Evolutionary conservation across 2,888 invertebrate genomes (phyloP).

Genomic region (Thumatha senex): DNA sequence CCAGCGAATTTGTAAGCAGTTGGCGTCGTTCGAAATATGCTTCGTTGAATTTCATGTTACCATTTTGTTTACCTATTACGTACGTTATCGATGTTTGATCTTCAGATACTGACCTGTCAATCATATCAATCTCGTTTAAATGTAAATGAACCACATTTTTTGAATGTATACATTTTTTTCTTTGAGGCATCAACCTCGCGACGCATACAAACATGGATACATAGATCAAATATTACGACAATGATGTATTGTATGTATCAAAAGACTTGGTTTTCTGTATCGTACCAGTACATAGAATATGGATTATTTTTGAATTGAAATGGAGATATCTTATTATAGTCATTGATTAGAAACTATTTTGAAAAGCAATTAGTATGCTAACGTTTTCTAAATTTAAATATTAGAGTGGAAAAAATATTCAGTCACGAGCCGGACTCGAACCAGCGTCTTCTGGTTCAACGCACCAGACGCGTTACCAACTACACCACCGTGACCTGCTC

Average conservation of each 20-base stretch:
- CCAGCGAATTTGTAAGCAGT: background rate
- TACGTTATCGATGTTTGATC: constrained; percentile 14
- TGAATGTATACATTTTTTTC: constrained; percentile 30
- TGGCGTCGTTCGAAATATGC: background rate
- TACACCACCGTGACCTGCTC: no score
- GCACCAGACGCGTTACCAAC: no score
- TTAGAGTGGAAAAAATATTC: no score
- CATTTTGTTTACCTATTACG: constrained; percentile 6
- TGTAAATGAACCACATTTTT: constrained; percentile 18
- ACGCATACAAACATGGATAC: constrained; percentile 15
- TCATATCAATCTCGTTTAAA: constrained; percentile 24
- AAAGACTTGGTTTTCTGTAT: no score
- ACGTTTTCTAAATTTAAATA: no score
- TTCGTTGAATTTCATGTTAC: constrained; percentile 1
- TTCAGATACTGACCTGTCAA: constrained; percentile 22
- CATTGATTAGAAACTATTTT: no score
- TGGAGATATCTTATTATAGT: no score
- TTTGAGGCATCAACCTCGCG: constrained; percentile 25
- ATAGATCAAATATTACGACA: constrained; percentile 17
- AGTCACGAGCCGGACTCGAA: no score
- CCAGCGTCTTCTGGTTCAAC: no score
- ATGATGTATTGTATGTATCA: constrained; percentile 8
- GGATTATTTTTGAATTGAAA: no score
- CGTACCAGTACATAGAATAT: no score
- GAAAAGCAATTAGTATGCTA: no score